A percentile compares a stretch with the other conserved stretches of the same genome.
Evolutionary conservation across 2,113 vertebrate genomes (phyloP).

Genomic region (Antidorcas marsupialis): DNA sequence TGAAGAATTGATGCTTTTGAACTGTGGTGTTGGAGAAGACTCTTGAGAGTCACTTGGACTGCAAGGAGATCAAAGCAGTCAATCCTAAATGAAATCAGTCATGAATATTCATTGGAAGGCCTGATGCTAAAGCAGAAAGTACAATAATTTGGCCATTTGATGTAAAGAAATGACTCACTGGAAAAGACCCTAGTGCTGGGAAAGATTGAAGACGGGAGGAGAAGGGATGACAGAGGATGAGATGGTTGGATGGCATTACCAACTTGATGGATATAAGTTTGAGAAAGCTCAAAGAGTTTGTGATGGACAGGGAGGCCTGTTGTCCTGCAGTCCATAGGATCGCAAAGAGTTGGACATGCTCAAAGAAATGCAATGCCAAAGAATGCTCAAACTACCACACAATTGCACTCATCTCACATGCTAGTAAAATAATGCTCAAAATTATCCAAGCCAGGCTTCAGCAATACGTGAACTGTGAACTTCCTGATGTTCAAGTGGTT

Average conservation of each 20-base stretch:
- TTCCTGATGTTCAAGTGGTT: no score
- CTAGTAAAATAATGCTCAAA: no score
- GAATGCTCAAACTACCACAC: no score
- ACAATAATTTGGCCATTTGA: not conserved
- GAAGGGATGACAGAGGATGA: not conserved
- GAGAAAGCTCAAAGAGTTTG: not conserved
- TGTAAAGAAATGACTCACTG: not conserved
- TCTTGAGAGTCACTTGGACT: not conserved
- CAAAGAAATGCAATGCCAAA: no score
- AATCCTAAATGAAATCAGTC: not conserved
- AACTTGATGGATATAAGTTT: not conserved
- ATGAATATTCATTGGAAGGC: not conserved
- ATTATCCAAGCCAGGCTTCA: no score
- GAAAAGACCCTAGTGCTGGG: not conserved
- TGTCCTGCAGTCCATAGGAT: not conserved
- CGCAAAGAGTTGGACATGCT: not conserved
- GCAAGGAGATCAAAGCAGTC: not conserved
- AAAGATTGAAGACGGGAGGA: not conserved
- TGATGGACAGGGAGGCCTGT: not conserved
- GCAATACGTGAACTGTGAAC: no score
- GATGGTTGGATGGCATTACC: not conserved
- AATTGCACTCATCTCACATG: no score
- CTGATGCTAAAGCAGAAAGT: not conserved
- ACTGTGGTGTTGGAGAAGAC: not conserved
- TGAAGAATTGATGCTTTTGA: not conserved